Evolutionary conservation across 2,113 vertebrate genomes (phyloP).

Genomic region (Daboia siamensis): DNA sequence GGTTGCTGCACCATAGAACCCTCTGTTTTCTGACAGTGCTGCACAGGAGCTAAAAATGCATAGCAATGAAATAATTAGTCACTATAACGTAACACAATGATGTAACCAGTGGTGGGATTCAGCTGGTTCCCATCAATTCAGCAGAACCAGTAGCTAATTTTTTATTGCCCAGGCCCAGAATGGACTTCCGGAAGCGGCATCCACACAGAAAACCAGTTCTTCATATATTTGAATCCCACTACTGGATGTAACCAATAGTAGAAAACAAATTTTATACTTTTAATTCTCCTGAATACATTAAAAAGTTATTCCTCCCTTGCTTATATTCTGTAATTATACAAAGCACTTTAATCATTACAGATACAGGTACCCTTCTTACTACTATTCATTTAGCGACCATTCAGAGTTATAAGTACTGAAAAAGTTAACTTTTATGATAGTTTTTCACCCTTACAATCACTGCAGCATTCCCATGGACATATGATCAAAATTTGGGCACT

Average conservation of each 20-base stretch:
- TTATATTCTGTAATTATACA: constrained; percentile 6
- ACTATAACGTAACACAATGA: not conserved
- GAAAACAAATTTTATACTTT: constrained; percentile 3
- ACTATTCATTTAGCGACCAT: not conserved
- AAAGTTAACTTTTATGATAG: not conserved
- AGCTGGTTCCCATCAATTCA: too few species aligned
- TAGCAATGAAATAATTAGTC: not conserved
- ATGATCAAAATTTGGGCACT: not conserved
- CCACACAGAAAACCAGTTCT: too few species aligned
- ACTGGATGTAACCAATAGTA: not conserved
- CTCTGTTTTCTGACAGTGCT: constrained; percentile 85
- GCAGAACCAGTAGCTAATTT: too few species aligned
- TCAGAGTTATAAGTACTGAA: not conserved
- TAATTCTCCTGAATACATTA: not conserved
- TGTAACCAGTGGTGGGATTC: constrained; percentile 18
- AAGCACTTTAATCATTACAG: not conserved
- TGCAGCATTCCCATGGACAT: not conserved
- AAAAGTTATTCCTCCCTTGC: not conserved
- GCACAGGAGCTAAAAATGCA: constrained; percentile 79
- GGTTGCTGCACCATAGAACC: constrained; percentile 83
- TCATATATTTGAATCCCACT: too few species aligned
- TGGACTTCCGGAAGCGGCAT: too few species aligned
- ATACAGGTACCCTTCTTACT: not conserved
- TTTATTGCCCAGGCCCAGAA: too few species aligned
- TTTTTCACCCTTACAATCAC: not conserved